These are phyloP conservation scores for Xiphias gladius DNA, from an alignment of 2,113 vertebrate genomes.

Conservation along the genomic window DNA sequence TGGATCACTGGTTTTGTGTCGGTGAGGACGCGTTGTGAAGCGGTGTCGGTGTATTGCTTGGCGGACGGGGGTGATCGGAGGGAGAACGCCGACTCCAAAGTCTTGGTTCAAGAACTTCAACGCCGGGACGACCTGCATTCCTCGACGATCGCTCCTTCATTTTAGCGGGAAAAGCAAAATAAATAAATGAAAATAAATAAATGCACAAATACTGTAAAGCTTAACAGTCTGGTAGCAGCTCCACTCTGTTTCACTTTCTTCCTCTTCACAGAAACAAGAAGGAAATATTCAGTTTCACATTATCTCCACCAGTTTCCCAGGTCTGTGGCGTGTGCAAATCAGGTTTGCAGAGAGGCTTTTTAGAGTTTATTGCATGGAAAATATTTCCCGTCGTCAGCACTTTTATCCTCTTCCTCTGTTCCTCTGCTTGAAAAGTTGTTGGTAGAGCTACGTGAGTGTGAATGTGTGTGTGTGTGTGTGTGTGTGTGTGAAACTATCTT, in stretches of 20 bases:
- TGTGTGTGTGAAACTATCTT: slow-evolving; percentile 22
- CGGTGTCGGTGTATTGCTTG: slow-evolving; percentile 51
- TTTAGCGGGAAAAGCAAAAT: slow-evolving; percentile 36
- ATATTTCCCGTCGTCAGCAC: slow-evolving; percentile 49
- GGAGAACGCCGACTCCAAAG: not conserved
- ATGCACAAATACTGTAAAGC: slow-evolving; percentile 44
- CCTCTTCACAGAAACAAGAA: slow-evolving; percentile 26
- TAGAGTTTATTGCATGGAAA: slow-evolving; percentile 82
- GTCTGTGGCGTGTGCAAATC: slow-evolving; percentile 58
- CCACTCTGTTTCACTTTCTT: slow-evolving; percentile 1
- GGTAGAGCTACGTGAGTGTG: slow-evolving; percentile 43
- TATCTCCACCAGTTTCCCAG: slow-evolving; percentile 32
- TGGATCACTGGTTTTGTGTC: slow-evolving; percentile 7
- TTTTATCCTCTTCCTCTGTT: slow-evolving; percentile 25
- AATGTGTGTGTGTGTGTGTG: slow-evolving; percentile 32
- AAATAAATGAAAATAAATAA: slow-evolving; percentile 13
- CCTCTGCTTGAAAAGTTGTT: slow-evolving; percentile 24
- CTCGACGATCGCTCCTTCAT: slow-evolving; percentile 44
- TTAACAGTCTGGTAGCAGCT: slow-evolving; percentile 74
- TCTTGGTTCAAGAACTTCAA: slow-evolving; percentile 47
- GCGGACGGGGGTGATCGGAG: not conserved
- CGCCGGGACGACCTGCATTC: slow-evolving; percentile 64
- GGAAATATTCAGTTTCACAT: slow-evolving; percentile 39
- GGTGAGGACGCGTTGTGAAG: slow-evolving; percentile 24
- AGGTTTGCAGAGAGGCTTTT: slow-evolving; percentile 51